Percentiles rank a stretch among this genome's conserved stretches.
Conservation (phyloP, 2,113 vertebrate genomes). For the Eclectus roratus region DNA sequence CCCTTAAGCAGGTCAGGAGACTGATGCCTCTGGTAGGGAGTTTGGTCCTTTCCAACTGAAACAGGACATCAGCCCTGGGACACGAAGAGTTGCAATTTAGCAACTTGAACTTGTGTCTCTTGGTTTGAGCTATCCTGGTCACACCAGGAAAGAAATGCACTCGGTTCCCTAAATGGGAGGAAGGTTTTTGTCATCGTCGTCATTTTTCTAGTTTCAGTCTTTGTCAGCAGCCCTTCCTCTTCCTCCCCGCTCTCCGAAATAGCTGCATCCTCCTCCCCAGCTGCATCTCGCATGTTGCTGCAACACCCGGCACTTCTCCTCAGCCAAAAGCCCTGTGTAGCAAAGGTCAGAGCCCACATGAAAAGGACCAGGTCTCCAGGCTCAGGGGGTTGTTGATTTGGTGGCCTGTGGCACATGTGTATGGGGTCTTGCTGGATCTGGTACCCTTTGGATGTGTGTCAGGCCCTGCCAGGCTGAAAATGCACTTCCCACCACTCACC, state of each 20-base stretch:
- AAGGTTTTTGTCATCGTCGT: not conserved
- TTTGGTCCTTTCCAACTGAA: not conserved
- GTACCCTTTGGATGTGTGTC: not conserved
- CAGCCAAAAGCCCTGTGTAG: not conserved
- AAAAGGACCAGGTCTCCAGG: not conserved
- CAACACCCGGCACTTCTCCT: not conserved
- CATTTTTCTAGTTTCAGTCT: constrained; percentile 48
- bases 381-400: not conserved
- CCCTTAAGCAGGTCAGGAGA: not conserved
- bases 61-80: fast-evolving
- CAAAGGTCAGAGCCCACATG: not conserved
- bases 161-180: constrained; percentile 31
- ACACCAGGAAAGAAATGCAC: not conserved
- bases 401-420: not conserved
- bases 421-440: not conserved
- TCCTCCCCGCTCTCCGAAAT: constrained; percentile 25
- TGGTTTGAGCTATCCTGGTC: not conserved
- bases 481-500: not conserved
- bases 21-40: fast-evolving
- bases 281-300: not conserved
- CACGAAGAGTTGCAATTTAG: not conserved
- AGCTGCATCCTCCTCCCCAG: constrained; percentile 29
- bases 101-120: not conserved
- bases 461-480: not conserved
- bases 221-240: constrained; percentile 51